These are phyloP conservation scores for Brenthis daphne DNA, from an alignment of 2,888 invertebrate species.

Conservation along the genomic window DNA sequence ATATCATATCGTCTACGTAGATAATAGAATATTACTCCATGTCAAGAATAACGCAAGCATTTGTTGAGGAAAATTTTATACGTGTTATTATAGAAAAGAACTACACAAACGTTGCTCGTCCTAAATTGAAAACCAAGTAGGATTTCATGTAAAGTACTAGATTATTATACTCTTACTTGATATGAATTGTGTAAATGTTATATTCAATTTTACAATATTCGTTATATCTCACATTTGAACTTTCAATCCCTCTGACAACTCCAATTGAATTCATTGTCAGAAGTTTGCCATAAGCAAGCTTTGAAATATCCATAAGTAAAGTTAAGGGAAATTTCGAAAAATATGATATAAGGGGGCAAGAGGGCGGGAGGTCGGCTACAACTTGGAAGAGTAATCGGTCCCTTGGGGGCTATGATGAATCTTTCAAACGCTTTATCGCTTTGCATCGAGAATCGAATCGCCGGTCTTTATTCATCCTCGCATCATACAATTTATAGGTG, in stretches of 20 bases:
- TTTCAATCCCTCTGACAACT: constrained; percentile 16
- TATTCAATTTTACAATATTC: constrained; percentile 3
- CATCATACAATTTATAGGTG: constrained; percentile 37
- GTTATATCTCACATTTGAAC: constrained; percentile 8
- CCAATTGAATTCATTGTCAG: constrained; percentile 61
- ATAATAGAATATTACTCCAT: constrained; percentile 14
- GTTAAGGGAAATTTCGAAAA: constrained; percentile 71
- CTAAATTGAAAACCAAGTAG: constrained; percentile 20
- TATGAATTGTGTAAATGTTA: background rate
- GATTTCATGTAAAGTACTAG: constrained; percentile 19
- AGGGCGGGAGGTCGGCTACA: constrained; percentile 64
- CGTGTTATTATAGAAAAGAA: constrained; percentile 21
- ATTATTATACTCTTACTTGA: constrained; percentile 15
- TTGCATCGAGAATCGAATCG: constrained; percentile 72
- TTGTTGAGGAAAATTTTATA: constrained; percentile 18
- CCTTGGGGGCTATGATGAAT: constrained; percentile 76
- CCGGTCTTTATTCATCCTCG: constrained; percentile 51
- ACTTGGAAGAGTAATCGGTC: constrained; percentile 75
- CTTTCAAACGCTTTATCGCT: constrained; percentile 78
- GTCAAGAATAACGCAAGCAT: constrained; percentile 21
- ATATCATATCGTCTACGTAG: constrained; percentile 4
- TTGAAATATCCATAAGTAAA: constrained; percentile 56
- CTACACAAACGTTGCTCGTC: constrained; percentile 20
- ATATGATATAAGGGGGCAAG: constrained; percentile 72
- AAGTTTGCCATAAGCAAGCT: constrained; percentile 51